These are phyloP conservation scores for Axis porcinus DNA, from an alignment of 2,113 vertebrate genomes.

Conservation along the genomic window DNA sequence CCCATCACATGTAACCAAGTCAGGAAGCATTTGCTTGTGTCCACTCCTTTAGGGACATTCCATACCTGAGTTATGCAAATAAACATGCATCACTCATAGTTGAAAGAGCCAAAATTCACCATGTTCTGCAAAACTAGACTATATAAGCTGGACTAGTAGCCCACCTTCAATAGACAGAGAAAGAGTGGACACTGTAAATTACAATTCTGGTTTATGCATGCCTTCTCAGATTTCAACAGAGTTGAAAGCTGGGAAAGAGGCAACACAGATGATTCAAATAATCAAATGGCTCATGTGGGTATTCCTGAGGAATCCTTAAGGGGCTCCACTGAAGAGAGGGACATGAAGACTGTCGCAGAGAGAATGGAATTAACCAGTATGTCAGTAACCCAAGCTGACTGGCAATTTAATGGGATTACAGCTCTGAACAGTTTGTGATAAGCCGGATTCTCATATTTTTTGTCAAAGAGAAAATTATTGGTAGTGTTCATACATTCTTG, in stretches of 20 bases:
- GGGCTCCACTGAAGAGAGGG: background rate
- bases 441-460: background rate
- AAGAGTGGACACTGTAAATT: background rate
- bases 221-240: background rate
- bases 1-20: background rate
- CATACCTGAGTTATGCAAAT: background rate
- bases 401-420: background rate
- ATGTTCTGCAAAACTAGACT: background rate
- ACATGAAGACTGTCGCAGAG: background rate
- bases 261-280: constrained; percentile 2
- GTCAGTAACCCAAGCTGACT: background rate
- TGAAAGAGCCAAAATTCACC: background rate
- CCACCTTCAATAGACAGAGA: background rate
- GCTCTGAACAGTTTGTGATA: background rate
- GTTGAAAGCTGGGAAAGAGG: background rate
- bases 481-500: background rate
- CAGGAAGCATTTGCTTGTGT: background rate
- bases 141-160: background rate
- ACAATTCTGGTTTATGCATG: background rate
- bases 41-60: background rate
- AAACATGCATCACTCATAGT: background rate
- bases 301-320: background rate
- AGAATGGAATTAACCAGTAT: background rate
- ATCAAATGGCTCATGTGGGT: background rate
- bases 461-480: background rate